These are phyloP conservation scores for Zaprionus kolodkinae DNA, from an alignment of 1,140 invertebrate genomes.

Conservation along the genomic window DNA sequence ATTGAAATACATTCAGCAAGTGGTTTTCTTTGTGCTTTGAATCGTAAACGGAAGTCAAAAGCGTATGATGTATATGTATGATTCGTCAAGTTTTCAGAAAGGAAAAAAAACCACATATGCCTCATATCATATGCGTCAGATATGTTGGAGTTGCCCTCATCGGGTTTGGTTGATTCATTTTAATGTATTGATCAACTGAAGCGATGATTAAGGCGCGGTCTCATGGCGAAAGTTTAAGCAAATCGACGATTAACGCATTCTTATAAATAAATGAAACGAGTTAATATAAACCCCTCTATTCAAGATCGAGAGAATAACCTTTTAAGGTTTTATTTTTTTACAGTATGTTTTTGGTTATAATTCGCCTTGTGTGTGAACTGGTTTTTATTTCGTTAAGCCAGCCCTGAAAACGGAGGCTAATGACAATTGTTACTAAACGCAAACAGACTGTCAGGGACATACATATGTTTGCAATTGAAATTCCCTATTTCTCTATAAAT, in stretches of 20 bases:
- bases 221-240: slow-evolving; percentile 27
- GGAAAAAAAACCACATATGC: not conserved
- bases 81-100: slow-evolving; percentile 10
- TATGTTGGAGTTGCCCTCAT: slow-evolving; percentile 5
- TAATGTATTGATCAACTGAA: slow-evolving; percentile 3
- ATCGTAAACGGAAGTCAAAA: slow-evolving; percentile 35
- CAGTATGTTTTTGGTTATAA: slow-evolving; percentile 55
- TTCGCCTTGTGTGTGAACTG: slow-evolving; percentile 51
- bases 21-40: slow-evolving; percentile 34
- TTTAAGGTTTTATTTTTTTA: slow-evolving; percentile 8
- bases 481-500: slow-evolving; percentile 30
- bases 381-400: slow-evolving; percentile 45
- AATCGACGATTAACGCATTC: slow-evolving; percentile 16
- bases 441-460: slow-evolving; percentile 3
- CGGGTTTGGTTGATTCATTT: slow-evolving; percentile 44
- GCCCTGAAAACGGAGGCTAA: slow-evolving; percentile 67
- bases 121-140: slow-evolving; percentile 42
- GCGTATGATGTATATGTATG: slow-evolving; percentile 10
- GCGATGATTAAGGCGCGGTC: slow-evolving; percentile 61
- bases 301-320: not conserved
- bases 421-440: slow-evolving; percentile 28
- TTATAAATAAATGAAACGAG: slow-evolving; percentile 12
- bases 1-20: slow-evolving; percentile 26
- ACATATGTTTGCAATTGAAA: slow-evolving; percentile 30
- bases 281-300: slow-evolving; percentile 4